Conservation (phyloP, 2,797 vertebrate genomes). For the Manis javanica region DNA sequence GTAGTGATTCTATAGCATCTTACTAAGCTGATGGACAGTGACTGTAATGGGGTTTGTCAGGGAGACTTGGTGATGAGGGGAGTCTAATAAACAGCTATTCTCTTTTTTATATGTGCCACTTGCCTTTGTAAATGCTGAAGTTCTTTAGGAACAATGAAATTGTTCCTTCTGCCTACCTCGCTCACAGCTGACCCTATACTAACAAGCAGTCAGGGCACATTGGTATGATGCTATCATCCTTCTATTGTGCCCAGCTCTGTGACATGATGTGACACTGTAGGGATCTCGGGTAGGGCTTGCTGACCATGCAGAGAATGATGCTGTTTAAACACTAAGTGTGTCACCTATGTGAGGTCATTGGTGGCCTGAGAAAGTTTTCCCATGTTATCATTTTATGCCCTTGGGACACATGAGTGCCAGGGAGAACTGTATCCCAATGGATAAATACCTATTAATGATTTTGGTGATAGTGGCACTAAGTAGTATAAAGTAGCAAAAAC, state of each 20-base stretch:
- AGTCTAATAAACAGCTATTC: not conserved
- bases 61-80: no score
- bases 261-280: not conserved
- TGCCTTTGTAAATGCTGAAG: not conserved
- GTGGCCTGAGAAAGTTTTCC: not conserved
- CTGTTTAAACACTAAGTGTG: not conserved
- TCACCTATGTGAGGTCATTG: not conserved
- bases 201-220: not conserved
- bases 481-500: not conserved
- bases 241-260: not conserved
- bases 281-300: not conserved
- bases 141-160: not conserved
- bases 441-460: not conserved
- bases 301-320: not conserved
- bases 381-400: not conserved
- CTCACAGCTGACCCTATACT: not conserved
- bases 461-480: not conserved
- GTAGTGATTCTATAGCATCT: no score
- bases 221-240: not conserved
- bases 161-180: not conserved
- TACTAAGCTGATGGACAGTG: no score
- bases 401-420: not conserved
- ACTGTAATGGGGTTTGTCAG: no score
- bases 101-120: not conserved
- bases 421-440: not conserved